Evolutionary conservation across 2,113 vertebrate species (phyloP).

Genomic region (Odontophorus gujanensis): DNA sequence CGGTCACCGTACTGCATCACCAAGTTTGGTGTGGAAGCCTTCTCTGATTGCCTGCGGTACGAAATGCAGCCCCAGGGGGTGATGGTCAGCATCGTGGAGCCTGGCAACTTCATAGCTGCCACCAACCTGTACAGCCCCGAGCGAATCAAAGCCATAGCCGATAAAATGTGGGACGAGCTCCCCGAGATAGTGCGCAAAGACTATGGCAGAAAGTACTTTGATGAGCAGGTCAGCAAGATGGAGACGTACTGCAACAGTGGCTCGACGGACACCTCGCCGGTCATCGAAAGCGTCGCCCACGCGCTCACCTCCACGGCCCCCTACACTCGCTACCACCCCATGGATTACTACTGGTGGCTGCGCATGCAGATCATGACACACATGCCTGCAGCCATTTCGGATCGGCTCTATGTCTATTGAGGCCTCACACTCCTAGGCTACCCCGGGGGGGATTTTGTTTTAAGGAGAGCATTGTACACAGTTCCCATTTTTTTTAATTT

Average conservation of each 20-base stretch:
- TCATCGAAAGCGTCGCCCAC: constrained; percentile 76
- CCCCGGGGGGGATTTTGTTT: not conserved
- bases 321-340: constrained; percentile 83
- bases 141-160: constrained; percentile 78
- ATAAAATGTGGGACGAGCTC: constrained; percentile 82
- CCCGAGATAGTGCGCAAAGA: constrained; percentile 79
- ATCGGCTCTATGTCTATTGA: constrained; percentile 82
- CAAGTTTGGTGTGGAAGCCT: constrained; percentile 83
- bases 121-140: constrained; percentile 81
- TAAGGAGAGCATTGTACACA: constrained; percentile 28
- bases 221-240: constrained; percentile 81
- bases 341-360: constrained; percentile 88
- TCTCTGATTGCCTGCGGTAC: constrained; percentile 83
- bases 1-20: constrained; percentile 83
- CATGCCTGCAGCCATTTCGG: constrained; percentile 77
- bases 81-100: constrained; percentile 83
- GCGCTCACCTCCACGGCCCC: constrained; percentile 75
- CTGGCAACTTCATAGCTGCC: constrained; percentile 82
- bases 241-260: constrained; percentile 78
- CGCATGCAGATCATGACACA: constrained; percentile 85
- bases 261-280: constrained; percentile 71
- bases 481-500: constrained; percentile 11
- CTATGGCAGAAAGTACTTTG: constrained; percentile 81
- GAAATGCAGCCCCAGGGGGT: constrained; percentile 82
- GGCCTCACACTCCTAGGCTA: not conserved